A percentile compares a stretch with the other conserved stretches of the same genome.
phyloP scores from a whole-genome alignment of 23 tunicate species.

The Oikopleura dioica region DNA sequence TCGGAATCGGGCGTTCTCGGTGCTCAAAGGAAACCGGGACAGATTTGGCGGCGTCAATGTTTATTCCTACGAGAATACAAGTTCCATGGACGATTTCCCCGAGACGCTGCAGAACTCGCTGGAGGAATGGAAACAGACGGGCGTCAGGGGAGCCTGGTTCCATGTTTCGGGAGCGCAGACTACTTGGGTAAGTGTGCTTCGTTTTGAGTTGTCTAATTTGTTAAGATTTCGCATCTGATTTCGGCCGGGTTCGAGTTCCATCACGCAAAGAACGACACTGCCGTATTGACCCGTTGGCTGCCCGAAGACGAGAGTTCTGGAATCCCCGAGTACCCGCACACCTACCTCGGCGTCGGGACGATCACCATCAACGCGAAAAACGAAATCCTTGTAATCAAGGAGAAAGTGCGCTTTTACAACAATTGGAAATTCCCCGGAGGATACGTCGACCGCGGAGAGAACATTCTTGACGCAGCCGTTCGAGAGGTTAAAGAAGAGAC shows the following conservation, averaged over 20 bases:
- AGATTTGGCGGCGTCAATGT: not conserved
- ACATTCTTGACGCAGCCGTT: not conserved
- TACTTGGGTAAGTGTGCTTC: not conserved
- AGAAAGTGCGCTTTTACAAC: not conserved
- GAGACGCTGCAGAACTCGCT: not conserved
- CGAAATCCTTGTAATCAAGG: not conserved
- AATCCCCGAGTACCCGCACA: not conserved
- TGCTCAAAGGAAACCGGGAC: not conserved
- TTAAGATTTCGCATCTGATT: not conserved
- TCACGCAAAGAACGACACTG: not conserved
- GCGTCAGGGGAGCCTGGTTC: not conserved
- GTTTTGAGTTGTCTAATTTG: not conserved
- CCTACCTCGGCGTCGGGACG: not conserved
- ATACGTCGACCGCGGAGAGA: not conserved
- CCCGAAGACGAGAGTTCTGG: not conserved
- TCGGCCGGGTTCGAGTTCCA: not conserved
- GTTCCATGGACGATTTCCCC: not conserved
- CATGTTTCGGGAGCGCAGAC: not conserved
- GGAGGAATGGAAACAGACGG: not conserved
- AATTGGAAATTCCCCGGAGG: not conserved
- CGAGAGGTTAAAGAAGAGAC: not conserved
- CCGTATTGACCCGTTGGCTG: not conserved
- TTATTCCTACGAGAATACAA: not conserved
- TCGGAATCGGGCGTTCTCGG: no score
- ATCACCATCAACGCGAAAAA: not conserved